Conservation (phyloP, 2,113 vertebrate genomes). For the Odontophorus gujanensis region DNA sequence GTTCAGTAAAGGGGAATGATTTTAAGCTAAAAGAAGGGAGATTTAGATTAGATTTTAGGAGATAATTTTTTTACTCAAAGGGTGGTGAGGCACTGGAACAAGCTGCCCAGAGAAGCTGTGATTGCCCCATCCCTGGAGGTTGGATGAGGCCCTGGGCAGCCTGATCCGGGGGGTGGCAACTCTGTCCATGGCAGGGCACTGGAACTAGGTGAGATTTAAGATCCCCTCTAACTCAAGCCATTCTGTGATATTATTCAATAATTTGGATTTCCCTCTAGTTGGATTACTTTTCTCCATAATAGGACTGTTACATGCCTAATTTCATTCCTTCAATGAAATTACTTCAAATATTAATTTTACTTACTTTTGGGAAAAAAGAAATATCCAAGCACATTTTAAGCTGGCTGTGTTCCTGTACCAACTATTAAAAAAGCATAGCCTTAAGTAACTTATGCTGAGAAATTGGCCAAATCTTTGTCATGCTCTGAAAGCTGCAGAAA, state of each 20-base stretch:
- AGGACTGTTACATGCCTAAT: neutral
- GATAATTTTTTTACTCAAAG: neutral
- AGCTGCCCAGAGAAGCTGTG: neutral
- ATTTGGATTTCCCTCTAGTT: neutral
- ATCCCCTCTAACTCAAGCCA: neutral
- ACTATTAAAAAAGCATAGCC: neutral
- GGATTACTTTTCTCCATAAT: neutral
- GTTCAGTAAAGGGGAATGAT: neutral
- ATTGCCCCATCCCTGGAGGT: neutral
- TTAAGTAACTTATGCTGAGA: neutral
- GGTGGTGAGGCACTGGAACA: neutral
- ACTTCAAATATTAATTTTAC: neutral
- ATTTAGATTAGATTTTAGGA: neutral
- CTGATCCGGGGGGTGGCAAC: too few relatives aligned
- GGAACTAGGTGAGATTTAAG: neutral
- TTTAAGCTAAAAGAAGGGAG: neutral
- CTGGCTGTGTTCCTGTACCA: neutral
- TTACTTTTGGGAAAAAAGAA: neutral
- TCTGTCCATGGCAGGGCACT: neutral
- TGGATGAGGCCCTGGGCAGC: neutral
- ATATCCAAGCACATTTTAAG: neutral
- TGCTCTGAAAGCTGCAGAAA: neutral
- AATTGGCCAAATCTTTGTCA: neutral
- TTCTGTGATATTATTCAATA: neutral
- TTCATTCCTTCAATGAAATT: neutral